Evolutionary conservation across 2,888 invertebrate species (phyloP).

Genomic region (Morpho helenor): DNA sequence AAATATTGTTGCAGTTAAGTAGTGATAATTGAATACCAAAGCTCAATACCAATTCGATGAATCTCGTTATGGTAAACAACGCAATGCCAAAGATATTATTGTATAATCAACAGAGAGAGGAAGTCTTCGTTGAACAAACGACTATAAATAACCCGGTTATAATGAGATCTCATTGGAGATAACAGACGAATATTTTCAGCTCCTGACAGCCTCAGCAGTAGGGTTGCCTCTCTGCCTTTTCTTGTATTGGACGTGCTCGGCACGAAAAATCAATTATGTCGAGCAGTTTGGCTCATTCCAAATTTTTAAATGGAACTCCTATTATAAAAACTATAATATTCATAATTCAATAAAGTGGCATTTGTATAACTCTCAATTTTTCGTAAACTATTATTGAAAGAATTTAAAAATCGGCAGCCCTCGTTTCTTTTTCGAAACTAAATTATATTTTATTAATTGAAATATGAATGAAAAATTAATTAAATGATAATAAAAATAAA

Average conservation of each 20-base stretch:
- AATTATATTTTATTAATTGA: too few species aligned
- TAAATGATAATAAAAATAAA: too few species aligned
- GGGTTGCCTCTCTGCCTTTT: not conserved
- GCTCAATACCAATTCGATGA: slow-evolving; percentile 1
- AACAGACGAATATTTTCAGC: slow-evolving; percentile 25
- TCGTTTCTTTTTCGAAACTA: too few species aligned
- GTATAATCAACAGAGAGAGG: slow-evolving; percentile 17
- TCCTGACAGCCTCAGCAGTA: slow-evolving; percentile 17
- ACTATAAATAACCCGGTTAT: slow-evolving; percentile 26
- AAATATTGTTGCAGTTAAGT: too few species aligned
- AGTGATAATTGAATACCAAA: not conserved
- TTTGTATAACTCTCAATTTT: not conserved
- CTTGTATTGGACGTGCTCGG: too few species aligned
- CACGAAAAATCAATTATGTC: too few species aligned
- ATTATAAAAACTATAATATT: too few species aligned
- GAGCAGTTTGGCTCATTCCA: too few species aligned
- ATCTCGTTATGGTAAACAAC: slow-evolving; percentile 15
- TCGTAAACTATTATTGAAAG: not conserved
- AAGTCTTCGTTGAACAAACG: slow-evolving; percentile 22
- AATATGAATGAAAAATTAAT: too few species aligned
- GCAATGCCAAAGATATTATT: slow-evolving; percentile 16
- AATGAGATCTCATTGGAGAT: slow-evolving; percentile 26
- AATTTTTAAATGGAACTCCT: too few species aligned
- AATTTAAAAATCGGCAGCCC: too few species aligned
- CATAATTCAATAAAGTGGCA: too few species aligned